phyloP scores from a whole-genome alignment of 2,797 vertebrate genomes.

The Oreochromis mossambicus region DNA sequence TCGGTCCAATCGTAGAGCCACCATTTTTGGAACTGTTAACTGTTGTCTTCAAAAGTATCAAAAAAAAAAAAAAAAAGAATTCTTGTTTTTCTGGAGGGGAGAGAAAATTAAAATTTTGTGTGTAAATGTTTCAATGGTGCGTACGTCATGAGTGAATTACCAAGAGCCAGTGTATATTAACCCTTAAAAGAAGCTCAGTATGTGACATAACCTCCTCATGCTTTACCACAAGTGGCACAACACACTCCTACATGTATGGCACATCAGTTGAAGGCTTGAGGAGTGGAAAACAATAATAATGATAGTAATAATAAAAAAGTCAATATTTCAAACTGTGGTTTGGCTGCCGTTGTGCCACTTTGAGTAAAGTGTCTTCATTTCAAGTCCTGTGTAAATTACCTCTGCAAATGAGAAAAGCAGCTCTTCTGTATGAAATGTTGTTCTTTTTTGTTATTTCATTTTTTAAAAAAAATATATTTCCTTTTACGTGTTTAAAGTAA shows the following conservation, averaged over 20 bases:
- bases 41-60: slow-evolving; percentile 80
- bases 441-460: slow-evolving; percentile 77
- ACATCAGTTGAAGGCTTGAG: background rate
- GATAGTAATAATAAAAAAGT: background rate
- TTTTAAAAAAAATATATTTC: slow-evolving; percentile 94
- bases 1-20: slow-evolving; percentile 76
- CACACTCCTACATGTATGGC: background rate
- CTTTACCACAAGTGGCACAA: slow-evolving; percentile 51
- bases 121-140: slow-evolving; percentile 92
- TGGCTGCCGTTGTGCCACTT: slow-evolving; percentile 35
- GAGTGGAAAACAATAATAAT: background rate
- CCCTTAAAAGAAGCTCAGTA: slow-evolving; percentile 74
- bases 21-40: slow-evolving; percentile 85
- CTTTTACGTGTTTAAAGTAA: slow-evolving; percentile 94
- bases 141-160: slow-evolving; percentile 80
- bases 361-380: slow-evolving; percentile 72
- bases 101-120: slow-evolving; percentile 85
- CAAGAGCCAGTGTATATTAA: slow-evolving; percentile 84
- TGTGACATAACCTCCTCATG: slow-evolving; percentile 63
- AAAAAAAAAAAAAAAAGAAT: slow-evolving; percentile 67
- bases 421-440: slow-evolving; percentile 86
- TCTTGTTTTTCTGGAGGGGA: slow-evolving; percentile 80
- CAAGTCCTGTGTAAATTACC: slow-evolving; percentile 94
- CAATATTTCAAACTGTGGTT: background rate
- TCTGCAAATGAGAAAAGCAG: slow-evolving; percentile 84